Conservation (phyloP, 1,140 invertebrate species). For the Microplitis demolitor region DNA sequence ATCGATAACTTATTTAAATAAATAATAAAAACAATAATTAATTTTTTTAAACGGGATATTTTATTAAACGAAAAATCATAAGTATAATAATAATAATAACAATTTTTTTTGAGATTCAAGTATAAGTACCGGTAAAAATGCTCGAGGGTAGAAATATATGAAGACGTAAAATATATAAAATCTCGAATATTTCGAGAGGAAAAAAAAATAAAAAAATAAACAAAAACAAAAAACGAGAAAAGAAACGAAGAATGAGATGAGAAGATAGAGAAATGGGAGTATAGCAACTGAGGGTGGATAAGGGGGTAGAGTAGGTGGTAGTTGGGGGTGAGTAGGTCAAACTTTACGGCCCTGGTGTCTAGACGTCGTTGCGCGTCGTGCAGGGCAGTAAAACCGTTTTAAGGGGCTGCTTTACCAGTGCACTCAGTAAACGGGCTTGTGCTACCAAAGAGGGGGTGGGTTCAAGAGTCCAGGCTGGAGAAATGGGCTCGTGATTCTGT, state of each 20-base stretch:
- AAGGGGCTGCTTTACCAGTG: slow-evolving; percentile 61
- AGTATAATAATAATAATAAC: slow-evolving; percentile 42
- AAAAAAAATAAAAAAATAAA: slow-evolving; percentile 7
- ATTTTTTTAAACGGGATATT: slow-evolving; percentile 53
- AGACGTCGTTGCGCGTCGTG: slow-evolving; percentile 60
- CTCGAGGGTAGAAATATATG: not conserved
- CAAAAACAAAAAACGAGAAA: not conserved
- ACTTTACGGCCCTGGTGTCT: slow-evolving; percentile 60
- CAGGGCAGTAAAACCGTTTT: slow-evolving; percentile 60
- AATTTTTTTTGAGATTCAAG: not conserved
- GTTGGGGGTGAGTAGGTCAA: slow-evolving; percentile 60
- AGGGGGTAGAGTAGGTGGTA: not conserved
- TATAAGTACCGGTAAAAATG: not conserved
- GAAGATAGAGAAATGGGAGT: slow-evolving; percentile 20
- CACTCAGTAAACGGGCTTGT: slow-evolving; percentile 43
- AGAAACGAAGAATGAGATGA: not conserved
- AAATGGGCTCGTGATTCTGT: not conserved
- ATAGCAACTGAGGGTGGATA: not conserved
- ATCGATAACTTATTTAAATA: not conserved
- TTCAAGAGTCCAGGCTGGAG: not conserved
- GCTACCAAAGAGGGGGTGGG: not conserved
- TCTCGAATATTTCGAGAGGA: slow-evolving; percentile 13
- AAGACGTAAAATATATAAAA: not conserved
- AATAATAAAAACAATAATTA: slow-evolving; percentile 15
- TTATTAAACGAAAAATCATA: slow-evolving; percentile 59